Evolutionary conservation across 1,140 invertebrate genomes (phyloP), one percentile per base, ranked within the genome.

Genomic region (Colletes gigas): DNA sequence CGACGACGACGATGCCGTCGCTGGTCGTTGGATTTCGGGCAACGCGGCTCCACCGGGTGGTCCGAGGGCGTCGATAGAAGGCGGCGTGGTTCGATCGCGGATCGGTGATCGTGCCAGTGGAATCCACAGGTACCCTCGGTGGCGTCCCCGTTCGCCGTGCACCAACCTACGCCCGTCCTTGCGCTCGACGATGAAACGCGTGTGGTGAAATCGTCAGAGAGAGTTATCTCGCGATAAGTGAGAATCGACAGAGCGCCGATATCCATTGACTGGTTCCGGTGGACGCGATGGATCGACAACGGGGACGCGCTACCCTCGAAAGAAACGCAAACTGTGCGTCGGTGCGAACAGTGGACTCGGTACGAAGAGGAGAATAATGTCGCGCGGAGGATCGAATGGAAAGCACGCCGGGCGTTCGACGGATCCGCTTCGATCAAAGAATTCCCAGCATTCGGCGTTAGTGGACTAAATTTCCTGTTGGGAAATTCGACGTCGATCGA

Each of bases 91-190:
- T 17, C 52, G 21, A 41, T 54, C 10, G 19, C 65, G 73, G 30
- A 75, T 75, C 73, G 82, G 30, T 52, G 54, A 72, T 85, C 80
- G 50, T 59, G 15, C 30, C n/a, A 60, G 50, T 41, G 77, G 84
- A 86, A 87, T 86, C 85, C 84, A 86, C 85, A 86, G 85, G 85
- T 86, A 86, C n/a, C n/a, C 76, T 66, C 30, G 7, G 50, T n/a
- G 54, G 41, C 19, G 41, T 47, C 62, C 44, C 30, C 14, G 30
- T 55, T 50, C 8, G 10, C 5, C 57, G 47, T 57, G 39, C 19
- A 68, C 54, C 41, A 39, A 7, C 66, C 19, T n/a, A 70, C 78
- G 69, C 69, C 44, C 57, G 68, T 50, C 50, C 50, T 44, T 9
- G 44, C 44, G 6, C 9, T 52, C 44, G 44, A 74, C 47, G 52